These are phyloP conservation scores for Drosophila equinoxialis DNA, from an alignment of 1,140 invertebrate species.

Conservation along the genomic window DNA sequence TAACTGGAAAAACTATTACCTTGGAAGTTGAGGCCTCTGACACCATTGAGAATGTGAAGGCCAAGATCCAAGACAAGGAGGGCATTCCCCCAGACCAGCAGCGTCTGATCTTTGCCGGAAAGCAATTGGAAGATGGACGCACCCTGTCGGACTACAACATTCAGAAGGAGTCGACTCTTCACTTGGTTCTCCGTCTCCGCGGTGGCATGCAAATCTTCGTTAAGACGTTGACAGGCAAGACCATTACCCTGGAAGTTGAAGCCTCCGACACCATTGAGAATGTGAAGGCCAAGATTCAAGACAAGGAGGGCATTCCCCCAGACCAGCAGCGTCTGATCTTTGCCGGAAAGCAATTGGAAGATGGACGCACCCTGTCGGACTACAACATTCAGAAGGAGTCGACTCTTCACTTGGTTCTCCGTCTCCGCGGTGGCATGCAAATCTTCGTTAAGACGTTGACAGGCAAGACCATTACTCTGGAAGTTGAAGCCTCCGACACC, in stretches of 20 bases:
- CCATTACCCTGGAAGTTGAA: slow-evolving; percentile 92
- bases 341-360: slow-evolving; percentile 91
- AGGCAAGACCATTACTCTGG: slow-evolving; percentile 92
- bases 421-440: slow-evolving; percentile 94
- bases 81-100: slow-evolving; percentile 87
- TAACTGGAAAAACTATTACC: slow-evolving; percentile 96
- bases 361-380: slow-evolving; percentile 91
- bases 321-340: slow-evolving; percentile 91
- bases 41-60: slow-evolving; percentile 90
- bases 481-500: slow-evolving; percentile 91
- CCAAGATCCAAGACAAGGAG: slow-evolving; percentile 89
- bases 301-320: slow-evolving; percentile 90
- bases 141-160: slow-evolving; percentile 86
- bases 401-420: slow-evolving; percentile 93
- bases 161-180: slow-evolving; percentile 87
- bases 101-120: slow-evolving; percentile 84
- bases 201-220: slow-evolving; percentile 91
- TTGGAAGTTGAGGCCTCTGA: slow-evolving; percentile 89
- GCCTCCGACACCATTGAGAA: slow-evolving; percentile 92
- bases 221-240: slow-evolving; percentile 92
- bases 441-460: slow-evolving; percentile 89
- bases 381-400: slow-evolving; percentile 96
- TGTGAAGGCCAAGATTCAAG: slow-evolving; percentile 92
- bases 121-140: slow-evolving; percentile 87
- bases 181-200: slow-evolving; percentile 86